Evolutionary conservation across 2,797 vertebrate genomes (phyloP), one percentile per base, ranked within the genome.

Genomic region (Syncerus caffer): DNA sequence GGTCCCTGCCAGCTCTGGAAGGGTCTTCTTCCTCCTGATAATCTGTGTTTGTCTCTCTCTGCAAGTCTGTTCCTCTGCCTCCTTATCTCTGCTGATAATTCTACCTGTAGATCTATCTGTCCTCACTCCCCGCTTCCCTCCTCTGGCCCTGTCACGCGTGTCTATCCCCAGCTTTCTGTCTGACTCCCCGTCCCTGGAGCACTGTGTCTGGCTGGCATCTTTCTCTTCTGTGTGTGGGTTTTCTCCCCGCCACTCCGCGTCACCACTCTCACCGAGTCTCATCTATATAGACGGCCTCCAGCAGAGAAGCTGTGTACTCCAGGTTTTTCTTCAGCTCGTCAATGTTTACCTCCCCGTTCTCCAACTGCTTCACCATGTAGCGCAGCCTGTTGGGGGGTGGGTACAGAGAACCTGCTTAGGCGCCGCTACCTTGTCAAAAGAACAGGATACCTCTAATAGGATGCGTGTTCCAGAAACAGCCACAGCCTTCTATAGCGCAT

Each of bases 261-360:
- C 21, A 5, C 25, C 60, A 8, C 38, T 12, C 98, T 92, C 98
- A 99, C 99, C 99, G 99, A 21, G 99, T 99, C 98, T 99, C 99
- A 27, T 99, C 99, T 2, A 99, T 99, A 96, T 99, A 99, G 34
- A 99, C 99, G 0, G 99, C 99, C 98, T 99, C 99, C 57, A 99
- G 99, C 97, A 99, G 98, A 0, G 99, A 99, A 1, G 99, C 99
- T 0, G 99, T 99, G 86, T 99, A 99, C 45, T 99, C 99, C 98
- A 99, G 97, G 95, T 99, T 99, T 94, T 99, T 99, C 98, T 99
- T 99, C 90, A 99, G 99, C 95, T 99, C 99, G 91, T 99, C 99
- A 80, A 99, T 99, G 98, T 99, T 99, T 5, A 99, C 99, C 95
- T 99, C 99, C 90, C 99, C 99, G 27, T 99, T 98, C 57, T 99